phyloP scores from a whole-genome alignment of 2,888 invertebrate genomes.

The Vesta saturnalis region DNA sequence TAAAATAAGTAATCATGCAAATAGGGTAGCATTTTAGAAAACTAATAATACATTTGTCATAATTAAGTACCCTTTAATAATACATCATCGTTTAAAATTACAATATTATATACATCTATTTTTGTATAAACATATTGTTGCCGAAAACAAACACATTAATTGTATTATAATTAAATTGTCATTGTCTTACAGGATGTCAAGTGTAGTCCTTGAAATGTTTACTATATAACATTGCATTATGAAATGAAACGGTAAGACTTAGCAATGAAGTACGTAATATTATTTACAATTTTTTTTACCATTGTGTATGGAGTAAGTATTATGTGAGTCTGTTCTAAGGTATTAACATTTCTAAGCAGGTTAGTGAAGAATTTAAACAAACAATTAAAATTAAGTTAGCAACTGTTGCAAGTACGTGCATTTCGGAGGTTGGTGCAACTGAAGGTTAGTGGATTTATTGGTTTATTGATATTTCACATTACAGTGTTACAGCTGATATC shows the following conservation, averaged over 20 bases:
- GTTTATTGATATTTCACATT: neutral
- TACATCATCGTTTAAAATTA: too few species aligned
- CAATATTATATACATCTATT: too few species aligned
- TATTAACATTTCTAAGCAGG: slow-evolving; percentile 9
- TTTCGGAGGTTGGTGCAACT: slow-evolving; percentile 25
- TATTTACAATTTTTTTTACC: neutral
- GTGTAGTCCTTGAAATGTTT: slow-evolving; percentile 13
- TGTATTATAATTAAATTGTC: slow-evolving; percentile 1
- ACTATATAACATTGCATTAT: slow-evolving; percentile 15
- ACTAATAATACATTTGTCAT: too few species aligned
- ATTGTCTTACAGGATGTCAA: slow-evolving; percentile 62
- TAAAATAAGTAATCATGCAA: too few species aligned
- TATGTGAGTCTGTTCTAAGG: neutral
- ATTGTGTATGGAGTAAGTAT: slow-evolving; percentile 18
- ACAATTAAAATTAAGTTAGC: slow-evolving; percentile 17
- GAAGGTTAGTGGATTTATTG: slow-evolving; percentile 11
- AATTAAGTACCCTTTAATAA: too few species aligned
- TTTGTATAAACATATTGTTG: too few species aligned
- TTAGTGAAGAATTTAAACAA: slow-evolving; percentile 13
- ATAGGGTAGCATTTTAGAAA: too few species aligned
- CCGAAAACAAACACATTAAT: too few species aligned
- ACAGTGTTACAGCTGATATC: slow-evolving; percentile 43
- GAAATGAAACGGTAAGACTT: neutral
- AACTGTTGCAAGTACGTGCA: slow-evolving; percentile 14
- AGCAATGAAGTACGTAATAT: slow-evolving; percentile 18